phyloP scores from a whole-genome alignment of 2,888 invertebrate species.

The Drosophila anomalata region DNA sequence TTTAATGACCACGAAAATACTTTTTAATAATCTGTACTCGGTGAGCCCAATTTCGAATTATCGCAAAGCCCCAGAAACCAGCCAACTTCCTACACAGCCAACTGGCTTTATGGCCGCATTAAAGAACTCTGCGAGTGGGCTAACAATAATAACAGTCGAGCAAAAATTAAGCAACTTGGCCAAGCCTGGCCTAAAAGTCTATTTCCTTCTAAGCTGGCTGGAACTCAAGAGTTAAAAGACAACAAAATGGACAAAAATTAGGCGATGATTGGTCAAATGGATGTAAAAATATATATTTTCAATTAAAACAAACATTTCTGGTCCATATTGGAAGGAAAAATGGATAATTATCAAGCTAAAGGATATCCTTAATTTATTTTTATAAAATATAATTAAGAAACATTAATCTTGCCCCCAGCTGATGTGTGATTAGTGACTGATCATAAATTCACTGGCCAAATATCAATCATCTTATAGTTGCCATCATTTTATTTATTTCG shows the following conservation, averaged over 20 bases:
- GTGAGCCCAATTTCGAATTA: constrained; percentile 32
- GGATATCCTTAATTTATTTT: constrained; percentile 3
- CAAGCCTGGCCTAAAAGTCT: not conserved
- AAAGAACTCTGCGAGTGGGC: constrained; percentile 35
- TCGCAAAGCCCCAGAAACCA: constrained; percentile 10
- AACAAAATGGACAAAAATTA: not conserved
- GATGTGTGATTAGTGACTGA: constrained; percentile 2
- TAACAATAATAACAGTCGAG: constrained; percentile 19
- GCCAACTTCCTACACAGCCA: constrained; percentile 28
- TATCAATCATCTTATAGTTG: constrained; percentile 17
- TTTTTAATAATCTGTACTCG: constrained; percentile 47
- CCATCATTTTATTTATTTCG: not conserved
- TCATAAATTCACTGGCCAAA: constrained; percentile 3
- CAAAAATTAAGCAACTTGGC: constrained; percentile 9
- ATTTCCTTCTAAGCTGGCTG: not conserved
- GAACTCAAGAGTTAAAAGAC: not conserved
- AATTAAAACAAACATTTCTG: no score
- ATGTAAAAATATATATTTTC: not conserved
- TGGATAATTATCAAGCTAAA: not conserved
- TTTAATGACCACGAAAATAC: constrained; percentile 54
- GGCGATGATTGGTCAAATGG: not conserved
- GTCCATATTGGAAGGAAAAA: no score
- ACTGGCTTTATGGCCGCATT: constrained; percentile 2
- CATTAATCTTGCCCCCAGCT: constrained; percentile 6
- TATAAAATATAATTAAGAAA: constrained; percentile 10